These are phyloP conservation scores for Brienomyrus brachyistius DNA, from an alignment of 2,113 vertebrate genomes.

Conservation along the genomic window DNA sequence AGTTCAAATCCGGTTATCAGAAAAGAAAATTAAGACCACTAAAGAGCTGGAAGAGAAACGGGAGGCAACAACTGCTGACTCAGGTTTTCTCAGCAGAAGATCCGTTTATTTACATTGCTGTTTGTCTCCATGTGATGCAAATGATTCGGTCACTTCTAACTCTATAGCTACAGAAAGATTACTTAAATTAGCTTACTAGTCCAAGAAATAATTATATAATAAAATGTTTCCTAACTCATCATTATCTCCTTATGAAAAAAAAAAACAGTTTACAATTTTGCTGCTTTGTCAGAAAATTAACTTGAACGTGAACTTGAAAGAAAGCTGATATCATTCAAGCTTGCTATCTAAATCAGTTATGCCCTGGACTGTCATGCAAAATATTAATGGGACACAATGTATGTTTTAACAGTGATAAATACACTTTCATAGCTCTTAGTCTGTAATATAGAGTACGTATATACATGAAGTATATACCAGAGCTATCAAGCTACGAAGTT, in stretches of 20 bases:
- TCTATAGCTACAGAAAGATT: not conserved
- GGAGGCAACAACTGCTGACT: not conserved
- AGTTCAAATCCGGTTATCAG: too few relatives aligned
- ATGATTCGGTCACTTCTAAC: not conserved
- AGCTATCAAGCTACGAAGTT: not conserved
- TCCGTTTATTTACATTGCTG: not conserved
- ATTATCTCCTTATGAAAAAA: not conserved
- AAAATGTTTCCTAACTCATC: not conserved
- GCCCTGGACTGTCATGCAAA: not conserved
- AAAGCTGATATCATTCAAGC: not conserved
- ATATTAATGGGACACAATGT: not conserved
- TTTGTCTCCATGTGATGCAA: not conserved
- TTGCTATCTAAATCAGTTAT: not conserved
- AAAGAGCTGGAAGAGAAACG: not conserved
- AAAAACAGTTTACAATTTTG: not conserved
- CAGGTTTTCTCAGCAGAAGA: not conserved
- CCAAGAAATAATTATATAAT: not conserved
- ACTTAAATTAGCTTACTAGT: not conserved
- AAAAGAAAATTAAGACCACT: too few relatives aligned
- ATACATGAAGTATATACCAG: not conserved
- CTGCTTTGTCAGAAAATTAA: not conserved
- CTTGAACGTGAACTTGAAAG: not conserved
- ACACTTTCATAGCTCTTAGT: not conserved
- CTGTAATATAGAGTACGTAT: not conserved
- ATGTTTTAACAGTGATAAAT: not conserved